Evolutionary conservation across 2,888 invertebrate genomes (phyloP), one percentile per base, ranked within the genome.

Genomic region (Leptinotarsa rubiginosa): DNA sequence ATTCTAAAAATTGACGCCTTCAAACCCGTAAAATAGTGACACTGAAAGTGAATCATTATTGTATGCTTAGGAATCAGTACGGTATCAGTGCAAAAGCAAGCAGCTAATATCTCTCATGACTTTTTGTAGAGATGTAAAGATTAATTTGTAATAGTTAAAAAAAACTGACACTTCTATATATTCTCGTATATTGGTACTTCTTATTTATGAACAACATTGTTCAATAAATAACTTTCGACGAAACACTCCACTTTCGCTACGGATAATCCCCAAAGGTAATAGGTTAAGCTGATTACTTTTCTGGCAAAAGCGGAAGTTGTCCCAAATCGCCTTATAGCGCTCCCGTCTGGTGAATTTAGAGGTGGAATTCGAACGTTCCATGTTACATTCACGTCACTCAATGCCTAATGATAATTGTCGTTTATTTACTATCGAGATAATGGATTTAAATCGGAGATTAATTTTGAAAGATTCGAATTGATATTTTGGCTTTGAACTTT

Each of bases 301-400:
- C 49, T 41, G 52, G 59, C 49, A 64, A 41, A 47, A 47, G 68
- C 47, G 52, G 41, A 41, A 68, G 68, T 75, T 73, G 59, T 20
- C 69, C 49, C 59, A 68, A 77, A 77, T 75, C 74, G 65, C 25
- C 72, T 72, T 75, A 75, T 65, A n/a, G 31, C n/a, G 7, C 18
- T 52, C 70, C 59, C 67, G 22, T 47, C n/a, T 10, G 41, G 62
- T 31, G 13, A 62, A 62, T 31, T 25, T 31, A 16, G 31, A 62
- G 12, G n/a, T 62, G 62, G 62, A 31, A 62, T 31, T 31, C 2
- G 4, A 62, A 62, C 25, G 25, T n/a, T 62, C 7, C n/a, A 16
- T n/a, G 10, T 62, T 31, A 31, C 12, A 62, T 62, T 62, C n/a
- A 41, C 18, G 13, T 18, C 25, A 13, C 13, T 20, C 22, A 56